Evolutionary conservation across 2,888 invertebrate species (phyloP).

Genomic region (Lordiphosa fenestrarum): DNA sequence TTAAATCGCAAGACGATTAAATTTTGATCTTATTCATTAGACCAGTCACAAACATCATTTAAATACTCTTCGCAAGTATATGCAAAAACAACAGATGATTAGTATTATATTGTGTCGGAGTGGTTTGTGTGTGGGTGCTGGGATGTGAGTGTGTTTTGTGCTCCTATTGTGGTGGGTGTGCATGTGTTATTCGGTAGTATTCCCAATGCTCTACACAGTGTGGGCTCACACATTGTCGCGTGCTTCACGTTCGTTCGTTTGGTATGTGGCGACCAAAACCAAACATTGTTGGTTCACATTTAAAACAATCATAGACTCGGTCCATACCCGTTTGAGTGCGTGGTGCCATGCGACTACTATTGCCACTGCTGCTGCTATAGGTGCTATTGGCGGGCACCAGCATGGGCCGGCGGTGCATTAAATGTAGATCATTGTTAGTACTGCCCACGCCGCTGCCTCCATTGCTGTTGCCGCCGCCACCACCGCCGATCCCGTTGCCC

Average conservation of each 20-base stretch:
- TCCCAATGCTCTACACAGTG: slow-evolving; percentile 8
- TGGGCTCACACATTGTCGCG: slow-evolving; percentile 20
- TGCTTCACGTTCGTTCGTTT: slow-evolving; percentile 62
- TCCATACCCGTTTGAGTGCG: slow-evolving; percentile 44
- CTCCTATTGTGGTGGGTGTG: slow-evolving; percentile 8
- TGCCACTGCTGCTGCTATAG: not conserved
- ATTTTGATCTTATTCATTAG: no score
- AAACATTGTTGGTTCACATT: slow-evolving; percentile 5
- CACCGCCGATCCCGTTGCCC: slow-evolving; percentile 84
- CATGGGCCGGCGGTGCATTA: slow-evolving; percentile 76
- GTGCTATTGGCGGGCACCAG: slow-evolving; percentile 15
- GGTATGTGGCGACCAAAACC: slow-evolving; percentile 17
- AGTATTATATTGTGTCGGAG: slow-evolving; percentile 3
- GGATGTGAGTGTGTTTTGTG: slow-evolving; percentile 20
- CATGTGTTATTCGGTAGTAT: slow-evolving; percentile 7
- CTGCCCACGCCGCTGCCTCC: slow-evolving; percentile 81
- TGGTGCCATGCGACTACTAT: slow-evolving; percentile 21
- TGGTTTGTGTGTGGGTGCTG: slow-evolving; percentile 24
- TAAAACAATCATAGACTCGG: slow-evolving; percentile 1
- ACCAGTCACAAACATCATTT: no score
- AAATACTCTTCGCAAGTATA: not conserved
- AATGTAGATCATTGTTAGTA: slow-evolving; percentile 76
- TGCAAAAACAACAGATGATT: slow-evolving; percentile 23
- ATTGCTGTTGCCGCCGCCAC: slow-evolving; percentile 81
- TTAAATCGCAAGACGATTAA: no score